Base-by-base conservation (phyloP, 2,888 invertebrate genomes). In the Acronicta aceris region DNA sequence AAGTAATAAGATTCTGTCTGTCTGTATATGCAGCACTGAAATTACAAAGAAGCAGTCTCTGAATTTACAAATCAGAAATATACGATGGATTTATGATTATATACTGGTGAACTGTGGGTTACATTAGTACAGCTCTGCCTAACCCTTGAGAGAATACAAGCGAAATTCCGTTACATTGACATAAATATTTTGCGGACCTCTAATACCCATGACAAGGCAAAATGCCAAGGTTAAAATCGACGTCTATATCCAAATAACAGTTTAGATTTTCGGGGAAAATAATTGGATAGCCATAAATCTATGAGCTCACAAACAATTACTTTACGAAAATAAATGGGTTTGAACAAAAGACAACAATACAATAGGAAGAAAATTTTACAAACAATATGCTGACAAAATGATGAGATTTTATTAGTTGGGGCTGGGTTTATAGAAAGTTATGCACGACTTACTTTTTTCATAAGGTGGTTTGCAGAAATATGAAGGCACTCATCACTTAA, bases 211-310 rank as follows among this genome's bases (percentile, higher is more conserved):
- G 57, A 51, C 41, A 52, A 52, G 9, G 33, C 17, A 8, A 30
- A 40, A 10, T n/a, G 45, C 43, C 25, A 59, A 65, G 16, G 43
- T 3, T 53, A 43, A 12, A 33, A 48, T 48, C 43, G 15, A 43
- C 9, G 16, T 36, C n/a, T n/a, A 16, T 13, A 30, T 51, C 53
- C 54, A 45, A 52, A 47, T 17, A 49, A 43, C 30, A 52, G 15
- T 13, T 46, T 15, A 9, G 15, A 9, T 42, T 41, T 41, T 47
- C 27, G 25, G 41, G 16, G 40, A 49, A 56, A 55, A 59, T 72
- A 59, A 62, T 72, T 52, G 57, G 21, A 57, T 16, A 52, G n/a
- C 48, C 13, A 52, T 61, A 36, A 52, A 69, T 73, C 45, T 33
- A 38, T 36, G 42, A 47, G 10, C 10, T 13, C 40, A 47, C 33